Percentiles rank a stretch among this genome's conserved stretches.
Conservation (phyloP, 1,140 invertebrate species). For the Pararge aegeria region DNA sequence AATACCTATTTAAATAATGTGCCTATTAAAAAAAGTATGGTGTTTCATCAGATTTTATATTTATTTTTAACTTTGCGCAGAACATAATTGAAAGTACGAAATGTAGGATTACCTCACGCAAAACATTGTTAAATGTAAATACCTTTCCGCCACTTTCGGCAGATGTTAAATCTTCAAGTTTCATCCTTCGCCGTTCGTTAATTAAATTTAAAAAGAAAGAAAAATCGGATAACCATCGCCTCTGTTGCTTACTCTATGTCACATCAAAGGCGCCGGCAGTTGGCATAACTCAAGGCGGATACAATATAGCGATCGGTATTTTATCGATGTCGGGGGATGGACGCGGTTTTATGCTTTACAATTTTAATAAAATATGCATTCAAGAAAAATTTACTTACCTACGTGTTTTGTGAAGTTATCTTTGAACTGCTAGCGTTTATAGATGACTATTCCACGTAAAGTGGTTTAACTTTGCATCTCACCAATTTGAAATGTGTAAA, state of each 20-base stretch:
- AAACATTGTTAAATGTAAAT: too few species aligned
- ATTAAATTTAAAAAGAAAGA: too few species aligned
- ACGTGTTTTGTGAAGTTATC: conserved; percentile 5
- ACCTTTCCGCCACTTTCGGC: too few species aligned
- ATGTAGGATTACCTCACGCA: too few species aligned
- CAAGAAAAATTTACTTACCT: conserved; percentile 9
- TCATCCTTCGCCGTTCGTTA: too few species aligned
- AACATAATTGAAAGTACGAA: too few species aligned
- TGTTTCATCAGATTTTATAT: too few species aligned
- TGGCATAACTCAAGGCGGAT: conserved; percentile 40
- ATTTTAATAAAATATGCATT: conserved; percentile 42
- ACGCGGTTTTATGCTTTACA: conserved; percentile 35
- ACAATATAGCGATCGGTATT: conserved; percentile 60
- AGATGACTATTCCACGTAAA: neutral
- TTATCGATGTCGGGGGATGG: conserved; percentile 48
- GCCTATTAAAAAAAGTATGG: too few species aligned
- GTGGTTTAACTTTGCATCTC: neutral
- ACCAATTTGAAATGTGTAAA: too few species aligned
- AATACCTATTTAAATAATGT: too few species aligned
- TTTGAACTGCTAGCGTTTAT: neutral
- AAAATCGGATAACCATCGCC: conserved; percentile 1
- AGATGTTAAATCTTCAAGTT: too few species aligned
- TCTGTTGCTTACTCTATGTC: conserved; percentile 34
- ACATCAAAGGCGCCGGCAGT: conserved; percentile 45
- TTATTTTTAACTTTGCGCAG: too few species aligned